Base-by-base conservation (phyloP, 2,888 invertebrate species). In the Margaritifera margaritifera region DNA sequence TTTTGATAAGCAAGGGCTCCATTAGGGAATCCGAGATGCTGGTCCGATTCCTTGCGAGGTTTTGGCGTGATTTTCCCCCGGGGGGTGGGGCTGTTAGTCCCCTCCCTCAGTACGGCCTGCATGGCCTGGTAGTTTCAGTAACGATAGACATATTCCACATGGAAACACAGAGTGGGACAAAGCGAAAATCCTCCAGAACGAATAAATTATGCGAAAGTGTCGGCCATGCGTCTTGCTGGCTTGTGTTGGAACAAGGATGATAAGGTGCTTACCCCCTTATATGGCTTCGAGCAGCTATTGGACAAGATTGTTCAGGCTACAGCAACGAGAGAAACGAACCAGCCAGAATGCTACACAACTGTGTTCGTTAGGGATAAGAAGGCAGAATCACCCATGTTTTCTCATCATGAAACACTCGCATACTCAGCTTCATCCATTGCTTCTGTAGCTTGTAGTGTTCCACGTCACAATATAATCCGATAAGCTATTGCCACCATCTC, bases 181-280 rank as follows among this genome's bases (percentile, higher is more conserved):
- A 69, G 67, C 76, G 79, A 80, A 80, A 80, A 69, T 68, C 65
- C 78, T 75, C 75, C 79, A 75, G 79, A 80, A 69, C 79, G 83
- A 84, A 84, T 84, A 83, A 84, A 84, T 84, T 84, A 84, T 84
- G 84, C 84, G 80, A 81, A 83, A 81, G 72, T 65, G 69, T 75
- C 78, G 75, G 71, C 79, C 80, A 80, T 80, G 71, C 76, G 72
- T 66, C 71, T 62, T 73, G 56, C 62, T 61, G 67, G 64, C 64
- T 64, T 67, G 69, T 63, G 66, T 42, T 66, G 56, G 66, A 60
- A 63, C 60, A 66, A 62, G 65, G 66, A 58, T 61, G 42, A 42
- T 42, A 66, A 66, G 64, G 71, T 67, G 58, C 78, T 75, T 72
- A 68, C 75, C 71, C 63, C 84, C 84, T 77, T 80, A 84, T 84